Base-by-base conservation (phyloP, 1,140 invertebrate species). In the Aricia agestis region DNA sequence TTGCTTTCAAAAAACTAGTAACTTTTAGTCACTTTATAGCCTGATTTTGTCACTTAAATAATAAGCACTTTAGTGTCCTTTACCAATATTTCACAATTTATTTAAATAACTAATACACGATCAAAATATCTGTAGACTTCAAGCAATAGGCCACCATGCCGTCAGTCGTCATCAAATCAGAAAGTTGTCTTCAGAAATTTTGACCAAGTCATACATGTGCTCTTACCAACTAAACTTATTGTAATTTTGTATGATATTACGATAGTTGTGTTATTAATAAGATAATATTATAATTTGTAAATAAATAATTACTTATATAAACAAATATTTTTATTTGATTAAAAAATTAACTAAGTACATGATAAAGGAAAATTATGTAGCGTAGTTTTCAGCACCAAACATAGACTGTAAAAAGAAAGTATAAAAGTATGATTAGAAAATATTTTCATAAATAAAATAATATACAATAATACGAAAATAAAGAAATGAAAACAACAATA, bases 331-430 rank as follows among this genome's bases (percentile, higher is more conserved):
- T 80, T 68, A 76, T 80, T 88, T 86, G 83, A 86, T 84, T 82
- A 71, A 61, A 69, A 59, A 73, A 78, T 76, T 72, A 80, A 70
- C 73, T 76, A n/a, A n/a, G n/a, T n/a, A 76, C 59, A 74, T 72
- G 66, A 67, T 67, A 72, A 66, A 70, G 61, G 32, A 69, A 68
- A 75, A 75, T 76, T 86, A 89, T 69, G 77, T 87, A 71, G 72
- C 66, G 84, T 86, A 91, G 86, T 91, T 91, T 75, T 91, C 89
- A 72, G 88, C 79, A 72, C 88, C 89, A 82, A 89, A 91, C 83
- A 87, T 87, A 72, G 87, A 89, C 89, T 91, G 89, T 79, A 87
- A 89, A 87, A 74, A 82, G 79, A 85, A 82, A 83, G 59, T 63
- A 63, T 77, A 75, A 73, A 69, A 68, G 58, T 70, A 79, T 76